Base-by-base conservation (phyloP, 2,888 invertebrate species). In the Perizoma flavofasciatum region DNA sequence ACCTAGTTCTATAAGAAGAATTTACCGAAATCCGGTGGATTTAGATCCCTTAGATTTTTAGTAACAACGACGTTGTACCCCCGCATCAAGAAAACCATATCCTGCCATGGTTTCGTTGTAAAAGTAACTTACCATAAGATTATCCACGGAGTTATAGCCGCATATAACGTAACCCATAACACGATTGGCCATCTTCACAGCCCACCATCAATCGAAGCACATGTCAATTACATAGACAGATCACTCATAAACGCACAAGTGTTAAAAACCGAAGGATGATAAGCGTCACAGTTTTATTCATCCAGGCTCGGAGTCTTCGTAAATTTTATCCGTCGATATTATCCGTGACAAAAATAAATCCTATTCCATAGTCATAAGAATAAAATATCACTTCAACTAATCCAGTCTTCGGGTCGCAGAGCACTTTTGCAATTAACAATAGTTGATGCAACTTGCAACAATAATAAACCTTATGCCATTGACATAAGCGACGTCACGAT, bases 81-180 rank as follows among this genome's bases (percentile, higher is more conserved):
- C 22, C 1, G 22, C 22, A 22, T 22, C 22, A 22, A 22, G 22
- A 22, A 22, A 22, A 22, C 22, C 22, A 22, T 22, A 22, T 22
- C 22, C 22, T 22, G 22, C 22, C 3, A 22, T 22, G 1, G 3
- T 22, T 22, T 22, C 22, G 3, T 22, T 22, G 3, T 40, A 9
- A 49, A 39, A 49, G 37, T 46, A 48, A 83, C 89, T 93, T 79
- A 94, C 94, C 93, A 92, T 74, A 45, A 92, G 74, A 83, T 93
- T 93, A 75, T 94, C 93, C 70, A 93, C 92, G 56, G 94, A 93
- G 72, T 92, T 92, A 73, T 93, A 93, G 66, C 94, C 94, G 83
- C 94, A 94, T 73, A 92, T 92, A 61, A 93, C 93, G 71, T 94
- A 93, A 70, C 93, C 94, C 87, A 94, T 88, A 75, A 93, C 87